Conservation (phyloP, 2,888 invertebrate genomes). For the Ceramica pisi region DNA sequence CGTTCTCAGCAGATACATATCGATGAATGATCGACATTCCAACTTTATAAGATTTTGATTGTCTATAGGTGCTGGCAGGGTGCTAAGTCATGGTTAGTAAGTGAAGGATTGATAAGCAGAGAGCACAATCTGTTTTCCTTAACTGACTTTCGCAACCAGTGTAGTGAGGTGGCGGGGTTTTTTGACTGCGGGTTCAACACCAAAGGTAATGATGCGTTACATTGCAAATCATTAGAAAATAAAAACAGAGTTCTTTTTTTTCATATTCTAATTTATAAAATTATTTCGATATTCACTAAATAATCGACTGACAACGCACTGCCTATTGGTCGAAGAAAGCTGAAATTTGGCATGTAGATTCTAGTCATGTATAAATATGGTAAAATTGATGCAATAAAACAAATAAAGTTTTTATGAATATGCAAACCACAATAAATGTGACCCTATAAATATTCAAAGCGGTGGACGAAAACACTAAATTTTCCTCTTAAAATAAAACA, state of each 20-base stretch:
- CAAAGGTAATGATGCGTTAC: neutral
- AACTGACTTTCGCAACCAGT: constrained; percentile 35
- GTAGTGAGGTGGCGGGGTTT: neutral
- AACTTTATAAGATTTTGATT: constrained; percentile 36
- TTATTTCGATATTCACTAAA: too few relatives aligned
- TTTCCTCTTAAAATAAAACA: constrained; percentile 51
- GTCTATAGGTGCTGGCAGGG: constrained; percentile 35
- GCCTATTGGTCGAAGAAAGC: too few relatives aligned
- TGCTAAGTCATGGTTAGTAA: constrained; percentile 51
- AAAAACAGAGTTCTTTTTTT: neutral
- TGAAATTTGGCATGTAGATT: too few relatives aligned
- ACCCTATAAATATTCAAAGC: constrained; percentile 48
- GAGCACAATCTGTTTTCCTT: constrained; percentile 39
- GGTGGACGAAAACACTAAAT: constrained; percentile 43
- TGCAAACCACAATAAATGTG: constrained; percentile 40
- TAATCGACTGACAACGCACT: too few relatives aligned
- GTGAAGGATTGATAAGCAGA: constrained; percentile 38
- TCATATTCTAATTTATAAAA: too few relatives aligned
- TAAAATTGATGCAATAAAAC: constrained; percentile 3
- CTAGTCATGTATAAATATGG: neutral
- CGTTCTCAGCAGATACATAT: constrained; percentile 9
- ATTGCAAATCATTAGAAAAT: neutral
- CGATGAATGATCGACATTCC: constrained; percentile 33
- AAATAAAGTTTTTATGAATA: constrained; percentile 28
- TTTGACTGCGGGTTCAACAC: neutral